These are phyloP conservation scores for Ctenicera cuprea DNA, from an alignment of 2,888 invertebrate genomes.

Conservation along the genomic window DNA sequence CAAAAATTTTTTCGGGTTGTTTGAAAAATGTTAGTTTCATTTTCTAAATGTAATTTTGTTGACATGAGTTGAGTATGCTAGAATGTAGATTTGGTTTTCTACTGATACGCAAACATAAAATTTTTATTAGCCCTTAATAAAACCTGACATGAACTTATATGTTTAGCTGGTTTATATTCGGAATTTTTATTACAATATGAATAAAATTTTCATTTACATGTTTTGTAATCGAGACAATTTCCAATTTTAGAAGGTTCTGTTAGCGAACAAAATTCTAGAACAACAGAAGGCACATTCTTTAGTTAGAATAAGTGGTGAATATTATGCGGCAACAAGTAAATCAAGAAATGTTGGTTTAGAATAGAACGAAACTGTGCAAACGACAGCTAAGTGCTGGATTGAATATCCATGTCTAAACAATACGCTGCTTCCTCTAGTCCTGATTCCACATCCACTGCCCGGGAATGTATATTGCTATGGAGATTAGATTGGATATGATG, in stretches of 20 bases:
- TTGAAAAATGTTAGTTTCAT: too few relatives aligned
- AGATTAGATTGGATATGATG: slow-evolving; percentile 54
- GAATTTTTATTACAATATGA: background rate
- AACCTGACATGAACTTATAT: too few relatives aligned
- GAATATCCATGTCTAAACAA: slow-evolving; percentile 67
- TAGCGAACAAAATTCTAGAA: background rate
- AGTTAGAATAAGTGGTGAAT: background rate
- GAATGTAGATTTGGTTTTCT: too few relatives aligned
- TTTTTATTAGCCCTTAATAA: too few relatives aligned
- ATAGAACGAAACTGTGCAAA: slow-evolving; percentile 63
- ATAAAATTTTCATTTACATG: slow-evolving; percentile 1
- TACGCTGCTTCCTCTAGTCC: slow-evolving; percentile 51
- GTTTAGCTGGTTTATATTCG: too few relatives aligned
- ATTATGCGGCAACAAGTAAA: slow-evolving; percentile 63
- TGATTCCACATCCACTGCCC: slow-evolving; percentile 46
- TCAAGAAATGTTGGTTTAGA: slow-evolving; percentile 63
- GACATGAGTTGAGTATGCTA: too few relatives aligned
- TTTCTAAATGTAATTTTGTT: too few relatives aligned
- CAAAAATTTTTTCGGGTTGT: too few relatives aligned
- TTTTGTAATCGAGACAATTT: too few relatives aligned
- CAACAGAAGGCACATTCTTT: background rate
- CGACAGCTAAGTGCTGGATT: slow-evolving; percentile 64
- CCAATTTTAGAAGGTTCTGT: too few relatives aligned
- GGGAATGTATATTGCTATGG: slow-evolving; percentile 53
- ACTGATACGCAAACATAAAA: too few relatives aligned